A percentile compares a stretch with the other conserved stretches of the same genome.
Evolutionary conservation across 2,113 vertebrate species (phyloP).

Genomic region (Triplophysa tibetana): DNA sequence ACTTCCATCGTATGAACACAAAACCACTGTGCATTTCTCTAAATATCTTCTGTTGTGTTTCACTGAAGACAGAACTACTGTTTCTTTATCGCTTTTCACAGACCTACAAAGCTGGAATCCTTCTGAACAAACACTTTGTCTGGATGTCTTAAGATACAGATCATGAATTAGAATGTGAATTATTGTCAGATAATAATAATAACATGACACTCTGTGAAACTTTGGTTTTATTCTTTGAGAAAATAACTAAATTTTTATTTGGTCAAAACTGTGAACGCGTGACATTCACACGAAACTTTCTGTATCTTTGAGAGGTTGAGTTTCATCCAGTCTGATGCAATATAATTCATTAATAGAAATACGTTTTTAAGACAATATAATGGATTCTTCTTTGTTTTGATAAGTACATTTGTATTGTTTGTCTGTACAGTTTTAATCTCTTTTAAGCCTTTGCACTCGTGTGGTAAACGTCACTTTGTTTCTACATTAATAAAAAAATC

Average conservation of each 20-base stretch:
- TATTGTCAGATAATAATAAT: background rate
- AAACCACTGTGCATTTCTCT: too few species aligned
- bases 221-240: background rate
- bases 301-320: background rate
- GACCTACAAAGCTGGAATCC: background rate
- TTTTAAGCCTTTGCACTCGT: conserved; percentile 14
- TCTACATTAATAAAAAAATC: conserved; percentile 25
- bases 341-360: background rate
- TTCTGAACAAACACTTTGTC: background rate
- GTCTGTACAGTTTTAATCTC: conserved; percentile 17
- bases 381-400: conserved; percentile 17
- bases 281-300: background rate
- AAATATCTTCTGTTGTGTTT: too few species aligned
- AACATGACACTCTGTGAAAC: background rate
- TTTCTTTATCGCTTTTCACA: too few species aligned
- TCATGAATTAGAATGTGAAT: background rate
- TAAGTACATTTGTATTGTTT: conserved; percentile 9
- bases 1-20: too few species aligned
- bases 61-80: too few species aligned
- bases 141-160: background rate
- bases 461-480: conserved; percentile 13
- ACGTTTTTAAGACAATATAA: background rate
- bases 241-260: background rate
- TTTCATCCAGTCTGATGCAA: background rate
- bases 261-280: background rate